Percentiles rank a stretch among this genome's conserved stretches.
These are phyloP conservation scores for Dipus sagitta DNA, from an alignment of 2,797 vertebrate genomes.

Conservation along the genomic window DNA sequence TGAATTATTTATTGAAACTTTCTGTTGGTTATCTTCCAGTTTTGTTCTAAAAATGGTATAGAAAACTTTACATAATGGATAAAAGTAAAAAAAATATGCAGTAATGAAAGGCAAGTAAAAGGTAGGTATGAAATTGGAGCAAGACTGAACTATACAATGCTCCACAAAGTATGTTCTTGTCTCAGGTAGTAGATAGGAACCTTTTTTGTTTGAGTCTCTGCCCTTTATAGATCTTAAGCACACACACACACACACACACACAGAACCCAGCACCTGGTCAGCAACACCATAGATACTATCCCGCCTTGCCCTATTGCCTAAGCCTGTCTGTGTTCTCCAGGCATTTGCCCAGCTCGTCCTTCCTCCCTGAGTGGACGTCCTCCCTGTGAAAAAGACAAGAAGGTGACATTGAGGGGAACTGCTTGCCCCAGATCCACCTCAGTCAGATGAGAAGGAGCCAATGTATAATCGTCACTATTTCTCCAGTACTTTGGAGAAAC, in stretches of 20 bases:
- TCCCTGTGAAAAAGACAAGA: neutral
- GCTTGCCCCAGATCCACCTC: neutral
- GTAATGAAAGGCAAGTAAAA: neutral
- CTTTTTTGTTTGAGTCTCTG: neutral
- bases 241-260: too few relatives aligned
- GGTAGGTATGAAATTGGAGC: neutral
- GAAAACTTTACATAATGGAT: neutral
- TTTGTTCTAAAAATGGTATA: neutral
- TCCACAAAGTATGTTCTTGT: neutral
- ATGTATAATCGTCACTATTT: neutral
- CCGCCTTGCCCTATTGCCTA: neutral
- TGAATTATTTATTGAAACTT: neutral
- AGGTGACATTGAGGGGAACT: neutral
- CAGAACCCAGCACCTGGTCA: neutral
- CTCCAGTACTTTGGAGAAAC: neutral
- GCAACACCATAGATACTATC: neutral
- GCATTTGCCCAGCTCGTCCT: neutral
- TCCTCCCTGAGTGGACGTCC: neutral
- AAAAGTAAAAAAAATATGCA: constrained; percentile 1
- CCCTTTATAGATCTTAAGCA: neutral
- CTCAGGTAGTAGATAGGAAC: neutral
- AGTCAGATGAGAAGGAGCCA: neutral
- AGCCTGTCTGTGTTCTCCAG: neutral
- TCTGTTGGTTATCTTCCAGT: neutral
- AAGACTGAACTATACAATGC: neutral